Evolutionary conservation across 2,797 vertebrate species (phyloP), one percentile per base, ranked within the genome.

Genomic region (Coregonus suidteri): DNA sequence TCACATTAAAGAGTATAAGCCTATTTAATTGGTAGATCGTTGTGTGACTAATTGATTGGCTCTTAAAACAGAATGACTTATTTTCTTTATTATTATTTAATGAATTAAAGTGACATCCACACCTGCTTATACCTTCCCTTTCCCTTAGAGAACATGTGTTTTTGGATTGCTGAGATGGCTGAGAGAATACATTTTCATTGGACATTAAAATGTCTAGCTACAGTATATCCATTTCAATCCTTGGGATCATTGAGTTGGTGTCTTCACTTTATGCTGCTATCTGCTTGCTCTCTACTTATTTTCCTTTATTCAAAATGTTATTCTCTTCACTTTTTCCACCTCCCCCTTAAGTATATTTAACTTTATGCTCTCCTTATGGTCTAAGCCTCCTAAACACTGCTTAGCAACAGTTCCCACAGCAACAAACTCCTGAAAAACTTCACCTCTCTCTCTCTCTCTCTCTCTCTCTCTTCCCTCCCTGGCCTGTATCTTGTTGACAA

Each of bases 391-490:
- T 75, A 31, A 34, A 47, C 71, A 77, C 62, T 74, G 79, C 79
- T 81, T 83, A 78, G 82, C 82, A 81, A 83, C 79, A 54, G 82
- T 83, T 78, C 78, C 79, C 79, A 81, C 71, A 75, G 77, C 74
- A 78, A 81, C 82, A 76, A 70, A 54, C 41, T 37, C 6, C 67
- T n/a, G 41, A 70, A 20, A 59, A 34, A n/a, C 11, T 47, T 16
- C 31, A 9, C 35, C 20, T 35, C 34, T 35, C 3, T 35, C 34
- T 37, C 1, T 41, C 6, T 41, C 0, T 41, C 0, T 47, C 0
- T 31, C 25, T 65, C 25, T 68, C 34, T 68, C 34, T 68, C 66
- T 68, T 16, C 14, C 34, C 9, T 18, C 64, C 41, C 41, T 11
- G 9, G 41, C 41, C 41, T 47, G 2, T 68, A 35, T 41, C 18